Conservation (phyloP, 2,797 vertebrate genomes). For the Muscicapa comitata region DNA sequence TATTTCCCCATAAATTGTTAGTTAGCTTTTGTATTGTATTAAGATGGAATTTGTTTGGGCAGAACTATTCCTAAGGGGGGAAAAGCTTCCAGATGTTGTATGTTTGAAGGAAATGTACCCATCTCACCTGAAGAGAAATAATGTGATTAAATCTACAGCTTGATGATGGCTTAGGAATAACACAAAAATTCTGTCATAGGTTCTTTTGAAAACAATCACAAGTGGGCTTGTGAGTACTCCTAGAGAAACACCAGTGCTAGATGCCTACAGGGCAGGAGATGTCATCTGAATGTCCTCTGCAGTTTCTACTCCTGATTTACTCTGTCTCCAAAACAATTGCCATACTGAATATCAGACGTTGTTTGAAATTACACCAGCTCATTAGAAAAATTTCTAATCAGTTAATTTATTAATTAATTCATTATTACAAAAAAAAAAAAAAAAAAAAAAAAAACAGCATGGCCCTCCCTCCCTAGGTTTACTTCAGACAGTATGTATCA, state of each 20-base stretch:
- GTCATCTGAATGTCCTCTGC: background rate
- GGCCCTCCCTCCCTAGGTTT: background rate
- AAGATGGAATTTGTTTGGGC: background rate
- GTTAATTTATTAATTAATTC: background rate
- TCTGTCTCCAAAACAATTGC: background rate
- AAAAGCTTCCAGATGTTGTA: fast-evolving
- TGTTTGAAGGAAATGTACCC: background rate
- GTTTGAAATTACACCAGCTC: background rate
- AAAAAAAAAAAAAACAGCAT: background rate
- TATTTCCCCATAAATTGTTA: background rate
- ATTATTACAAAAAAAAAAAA: background rate
- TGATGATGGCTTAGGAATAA: background rate
- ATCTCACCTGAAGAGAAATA: background rate
- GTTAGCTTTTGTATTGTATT: background rate
- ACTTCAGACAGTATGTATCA: background rate
- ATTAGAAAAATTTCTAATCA: background rate
- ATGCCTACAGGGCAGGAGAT: background rate
- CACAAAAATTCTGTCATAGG: background rate
- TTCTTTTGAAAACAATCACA: background rate
- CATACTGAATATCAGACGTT: background rate
- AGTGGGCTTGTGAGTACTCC: background rate
- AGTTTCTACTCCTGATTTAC: background rate
- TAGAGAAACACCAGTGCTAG: background rate
- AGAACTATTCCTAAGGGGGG: background rate
- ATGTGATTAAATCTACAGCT: background rate